Evolutionary conservation across 2,113 vertebrate species (phyloP).

Genomic region (Muntiacus muntjak): DNA sequence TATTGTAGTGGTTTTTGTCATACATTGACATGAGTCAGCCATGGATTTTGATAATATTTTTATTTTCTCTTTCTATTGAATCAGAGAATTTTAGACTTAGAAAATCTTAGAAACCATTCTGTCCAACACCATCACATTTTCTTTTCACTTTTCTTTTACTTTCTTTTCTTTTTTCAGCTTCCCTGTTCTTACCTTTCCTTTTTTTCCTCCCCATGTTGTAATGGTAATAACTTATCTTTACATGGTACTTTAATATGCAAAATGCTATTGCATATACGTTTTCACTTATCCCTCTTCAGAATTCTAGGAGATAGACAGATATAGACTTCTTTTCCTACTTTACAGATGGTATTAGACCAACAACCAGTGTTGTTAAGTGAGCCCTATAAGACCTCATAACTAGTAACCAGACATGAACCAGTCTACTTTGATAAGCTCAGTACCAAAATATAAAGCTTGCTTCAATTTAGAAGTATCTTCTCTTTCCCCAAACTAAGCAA

Average conservation of each 20-base stretch:
- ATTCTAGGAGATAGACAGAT: not conserved
- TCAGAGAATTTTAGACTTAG: not conserved
- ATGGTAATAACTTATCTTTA: not conserved
- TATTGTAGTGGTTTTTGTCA: too few relatives aligned
- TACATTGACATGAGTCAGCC: too few relatives aligned
- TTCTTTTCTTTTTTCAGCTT: not conserved
- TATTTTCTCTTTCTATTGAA: not conserved
- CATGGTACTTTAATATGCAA: not conserved
- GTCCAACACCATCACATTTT: not conserved
- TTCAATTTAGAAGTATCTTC: not conserved
- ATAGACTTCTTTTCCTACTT: not conserved
- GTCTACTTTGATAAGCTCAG: not conserved
- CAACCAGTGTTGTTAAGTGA: not conserved
- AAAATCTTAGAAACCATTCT: not conserved
- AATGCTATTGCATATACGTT: not conserved
- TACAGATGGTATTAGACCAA: not conserved
- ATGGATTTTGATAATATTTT: not conserved
- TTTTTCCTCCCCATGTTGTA: not conserved
- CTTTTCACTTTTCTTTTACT: not conserved
- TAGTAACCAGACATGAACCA: not conserved
- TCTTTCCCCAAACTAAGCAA: not conserved
- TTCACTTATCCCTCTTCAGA: not conserved
- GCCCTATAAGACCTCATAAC: not conserved
- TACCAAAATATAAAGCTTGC: not conserved
- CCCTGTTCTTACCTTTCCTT: not conserved